Base-by-base conservation (phyloP, 2,113 vertebrate genomes). In the Anolis sagrei region DNA sequence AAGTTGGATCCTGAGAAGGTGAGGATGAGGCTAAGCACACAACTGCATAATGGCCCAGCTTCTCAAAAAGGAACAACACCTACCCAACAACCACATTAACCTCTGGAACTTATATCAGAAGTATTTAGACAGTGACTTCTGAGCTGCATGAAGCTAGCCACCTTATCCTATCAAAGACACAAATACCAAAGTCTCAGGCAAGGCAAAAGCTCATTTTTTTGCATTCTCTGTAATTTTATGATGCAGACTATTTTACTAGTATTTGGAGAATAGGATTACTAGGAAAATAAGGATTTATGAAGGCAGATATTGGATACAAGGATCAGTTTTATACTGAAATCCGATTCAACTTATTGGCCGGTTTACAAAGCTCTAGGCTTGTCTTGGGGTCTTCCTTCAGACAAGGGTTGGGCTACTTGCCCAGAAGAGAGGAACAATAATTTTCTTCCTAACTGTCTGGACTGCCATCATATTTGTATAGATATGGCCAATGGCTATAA, bases 1-100 rank as follows among this genome's bases (percentile, higher is more conserved):
- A 92, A 94, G 91, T 92, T 93, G 92, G 91, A 88, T 91, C 88
- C 79, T 0, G 1, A 85, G 84, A 76, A 86, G 89, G 92, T 93
- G 90, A 95, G 83, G 79, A 82, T 85, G 87, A 92, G 92, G 92
- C 89, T 89, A 93, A 81, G 88, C 70, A 70, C 66, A 89, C 80
- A 91, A 93, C 27, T n/a, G 74, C 7, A 49, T 14, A 23, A 8
- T 7, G 66, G 39, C 39, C 39, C 39, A 44, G 39, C 39, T 44
- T 44, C 39, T 44, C 5, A 44, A 44, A 44, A 44, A 44, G 39
- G 39, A 44, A 66, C 36, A 51, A 27, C 64, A 58, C 18, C 27
- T 11, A 68, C 16, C 7, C 36, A 64, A 62, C 25, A 62, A 19
- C 7, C 13, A 10, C 7, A 3, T 19, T 32, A 1, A 7, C 16